Base-by-base conservation (phyloP, 2,888 invertebrate species). In the Eristalis pertinax region DNA sequence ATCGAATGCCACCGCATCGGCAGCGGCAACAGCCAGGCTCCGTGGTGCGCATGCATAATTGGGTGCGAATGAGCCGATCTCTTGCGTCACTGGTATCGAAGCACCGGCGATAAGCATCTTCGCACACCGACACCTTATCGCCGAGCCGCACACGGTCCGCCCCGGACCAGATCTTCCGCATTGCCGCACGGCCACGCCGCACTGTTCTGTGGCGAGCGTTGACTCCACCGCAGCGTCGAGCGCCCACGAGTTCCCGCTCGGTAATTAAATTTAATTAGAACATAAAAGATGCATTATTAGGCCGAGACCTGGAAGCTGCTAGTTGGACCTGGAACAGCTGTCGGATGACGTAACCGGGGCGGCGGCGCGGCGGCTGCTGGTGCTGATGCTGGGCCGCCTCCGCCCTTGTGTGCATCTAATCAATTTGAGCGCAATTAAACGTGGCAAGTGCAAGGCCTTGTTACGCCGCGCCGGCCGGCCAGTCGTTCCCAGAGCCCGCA, bases 201-300 rank as follows among this genome's bases (percentile, higher is more conserved):
- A 5, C 10, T 8, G 32, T 8, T 32, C 32, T 10, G 13, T 43
- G 38, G 38, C 38, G 60, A 60, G 60, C 60, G 11, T 60, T 60
- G 60, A 24, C 19, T 79, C 22, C 58, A 32, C 56, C n/a, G 0
- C 60, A 26, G 24, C 22, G 26, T 15, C 4, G 26, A 22, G 62
- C 62, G 22, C 65, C 80, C 68, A 38, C 67, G 60, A 58, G 72
- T 32, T 67, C 63, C 58, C 19, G 32, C 8, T 41, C 19, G 68
- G 60, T 76, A 77, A 77, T 85, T 81, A 76, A 81, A 81, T 85
- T 85, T 81, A 85, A 85, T 85, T 76, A 77, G 85, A 85, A 85
- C 85, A 85, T 85, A 85, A 85, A 85, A 85, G 76, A 81, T 85
- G 64, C 85, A 81, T 85, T 85, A 81, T 82, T 81, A 77, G 76